A percentile compares a stretch with the other conserved stretches of the same genome.
These are phyloP conservation scores for Tenthredo notha DNA, from an alignment of 2,888 invertebrate genomes.

Conservation along the genomic window DNA sequence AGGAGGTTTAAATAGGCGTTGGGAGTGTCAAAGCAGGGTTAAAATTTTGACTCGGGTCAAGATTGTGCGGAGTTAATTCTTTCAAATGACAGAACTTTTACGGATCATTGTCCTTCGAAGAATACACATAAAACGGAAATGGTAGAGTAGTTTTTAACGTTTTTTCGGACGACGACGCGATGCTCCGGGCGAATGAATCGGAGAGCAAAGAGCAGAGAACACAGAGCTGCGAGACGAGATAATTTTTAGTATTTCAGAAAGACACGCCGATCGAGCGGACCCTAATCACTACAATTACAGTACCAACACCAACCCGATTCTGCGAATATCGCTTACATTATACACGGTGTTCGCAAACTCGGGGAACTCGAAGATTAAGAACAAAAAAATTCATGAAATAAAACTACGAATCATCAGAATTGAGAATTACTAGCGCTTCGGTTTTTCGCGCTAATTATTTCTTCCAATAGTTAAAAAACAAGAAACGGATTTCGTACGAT, in stretches of 20 bases:
- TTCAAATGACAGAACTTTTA: slow-evolving; percentile 30
- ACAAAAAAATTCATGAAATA: background rate
- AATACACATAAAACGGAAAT: slow-evolving; percentile 25
- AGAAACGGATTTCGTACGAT: background rate
- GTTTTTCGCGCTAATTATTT: background rate
- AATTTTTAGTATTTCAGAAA: slow-evolving; percentile 65
- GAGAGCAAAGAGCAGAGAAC: slow-evolving; percentile 8
- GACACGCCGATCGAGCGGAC: slow-evolving; percentile 64
- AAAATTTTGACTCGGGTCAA: too few species aligned
- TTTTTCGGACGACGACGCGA: slow-evolving; percentile 47
- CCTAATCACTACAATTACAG: slow-evolving; percentile 75
- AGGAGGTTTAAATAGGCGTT: too few species aligned
- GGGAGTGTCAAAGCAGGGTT: too few species aligned
- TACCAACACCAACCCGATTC: slow-evolving; percentile 70
- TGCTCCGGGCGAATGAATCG: slow-evolving; percentile 42
- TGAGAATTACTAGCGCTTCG: background rate
- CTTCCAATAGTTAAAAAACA: background rate
- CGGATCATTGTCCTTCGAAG: slow-evolving; percentile 48
- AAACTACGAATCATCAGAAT: background rate
- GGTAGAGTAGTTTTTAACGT: slow-evolving; percentile 25
- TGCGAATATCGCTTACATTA: slow-evolving; percentile 59
- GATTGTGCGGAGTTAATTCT: background rate
- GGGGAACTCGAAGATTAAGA: background rate
- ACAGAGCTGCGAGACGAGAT: slow-evolving; percentile 54
- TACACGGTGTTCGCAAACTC: background rate